These are phyloP conservation scores for Linurgus olivaceus DNA, from an alignment of 2,797 vertebrate species.

Conservation along the genomic window DNA sequence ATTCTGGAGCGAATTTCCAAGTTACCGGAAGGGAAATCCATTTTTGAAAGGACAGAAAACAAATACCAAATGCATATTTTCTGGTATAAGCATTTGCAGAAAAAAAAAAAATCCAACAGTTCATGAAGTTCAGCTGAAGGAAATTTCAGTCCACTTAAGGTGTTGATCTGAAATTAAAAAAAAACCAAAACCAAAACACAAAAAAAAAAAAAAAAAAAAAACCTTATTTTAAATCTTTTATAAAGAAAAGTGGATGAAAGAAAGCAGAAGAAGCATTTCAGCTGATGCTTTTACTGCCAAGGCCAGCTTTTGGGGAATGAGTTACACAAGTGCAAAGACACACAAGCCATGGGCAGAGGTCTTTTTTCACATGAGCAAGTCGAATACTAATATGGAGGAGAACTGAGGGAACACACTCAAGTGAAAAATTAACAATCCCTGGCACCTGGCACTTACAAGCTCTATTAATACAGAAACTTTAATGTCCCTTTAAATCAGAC, in stretches of 20 bases:
- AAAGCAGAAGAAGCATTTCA: neutral
- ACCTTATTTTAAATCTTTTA: neutral
- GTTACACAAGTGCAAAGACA: neutral
- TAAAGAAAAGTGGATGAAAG: neutral
- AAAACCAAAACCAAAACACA: no score
- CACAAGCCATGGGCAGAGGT: neutral
- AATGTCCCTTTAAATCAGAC: conserved; percentile 24
- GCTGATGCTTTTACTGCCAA: neutral
- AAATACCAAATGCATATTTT: neutral
- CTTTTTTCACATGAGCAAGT: neutral
- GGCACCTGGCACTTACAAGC: neutral
- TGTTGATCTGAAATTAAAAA: neutral
- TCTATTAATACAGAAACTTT: neutral
- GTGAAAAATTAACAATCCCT: neutral
- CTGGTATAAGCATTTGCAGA: neutral
- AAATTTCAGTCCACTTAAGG: neutral
- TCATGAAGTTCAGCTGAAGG: neutral
- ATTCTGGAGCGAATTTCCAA: neutral
- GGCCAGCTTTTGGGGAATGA: neutral
- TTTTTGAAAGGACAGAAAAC: neutral
- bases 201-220: neutral
- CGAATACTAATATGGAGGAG: fast-evolving
- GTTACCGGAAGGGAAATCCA: neutral
- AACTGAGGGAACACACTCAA: neutral
- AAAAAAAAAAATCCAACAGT: neutral